Evolutionary conservation across 2,888 invertebrate genomes (phyloP).

Genomic region (Ormyrus nitidulus): DNA sequence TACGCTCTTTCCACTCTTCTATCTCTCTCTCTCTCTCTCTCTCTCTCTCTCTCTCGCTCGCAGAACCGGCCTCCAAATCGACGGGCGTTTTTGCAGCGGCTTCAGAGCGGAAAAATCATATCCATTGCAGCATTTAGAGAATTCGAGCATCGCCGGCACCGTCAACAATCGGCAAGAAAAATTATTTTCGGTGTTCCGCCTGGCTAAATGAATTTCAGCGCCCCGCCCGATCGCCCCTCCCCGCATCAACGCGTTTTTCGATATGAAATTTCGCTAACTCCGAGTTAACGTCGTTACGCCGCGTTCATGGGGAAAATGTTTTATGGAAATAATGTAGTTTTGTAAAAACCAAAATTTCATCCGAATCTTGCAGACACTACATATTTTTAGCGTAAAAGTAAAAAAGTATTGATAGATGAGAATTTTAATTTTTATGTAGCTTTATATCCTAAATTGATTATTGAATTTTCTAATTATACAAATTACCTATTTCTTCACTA

Average conservation of each 20-base stretch:
- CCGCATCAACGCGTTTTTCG: slow-evolving; percentile 10
- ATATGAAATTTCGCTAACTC: slow-evolving; percentile 35
- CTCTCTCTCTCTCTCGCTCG: not conserved
- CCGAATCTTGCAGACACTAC: not conserved
- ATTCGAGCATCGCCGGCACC: not conserved
- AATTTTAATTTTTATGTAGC: no score
- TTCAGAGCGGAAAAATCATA: slow-evolving; percentile 41
- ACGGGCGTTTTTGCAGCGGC: not conserved
- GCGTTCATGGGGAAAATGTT: not conserved
- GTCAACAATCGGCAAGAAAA: slow-evolving; percentile 1
- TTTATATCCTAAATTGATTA: no score
- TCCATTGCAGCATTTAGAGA: slow-evolving; percentile 43
- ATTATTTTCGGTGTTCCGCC: slow-evolving; percentile 34
- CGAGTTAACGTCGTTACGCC: not conserved
- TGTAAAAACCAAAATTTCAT: not conserved
- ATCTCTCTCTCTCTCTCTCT: not conserved
- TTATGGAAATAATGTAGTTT: not conserved
- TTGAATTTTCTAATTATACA: no score
- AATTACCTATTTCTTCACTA: no score
- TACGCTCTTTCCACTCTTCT: not conserved
- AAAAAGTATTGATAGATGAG: no score
- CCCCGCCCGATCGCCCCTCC: not conserved
- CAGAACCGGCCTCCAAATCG: not conserved
- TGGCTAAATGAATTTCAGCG: slow-evolving; percentile 59
- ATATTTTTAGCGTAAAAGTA: no score